Evolutionary conservation across 2,888 invertebrate genomes (phyloP).

Genomic region (Eristalis pertinax): DNA sequence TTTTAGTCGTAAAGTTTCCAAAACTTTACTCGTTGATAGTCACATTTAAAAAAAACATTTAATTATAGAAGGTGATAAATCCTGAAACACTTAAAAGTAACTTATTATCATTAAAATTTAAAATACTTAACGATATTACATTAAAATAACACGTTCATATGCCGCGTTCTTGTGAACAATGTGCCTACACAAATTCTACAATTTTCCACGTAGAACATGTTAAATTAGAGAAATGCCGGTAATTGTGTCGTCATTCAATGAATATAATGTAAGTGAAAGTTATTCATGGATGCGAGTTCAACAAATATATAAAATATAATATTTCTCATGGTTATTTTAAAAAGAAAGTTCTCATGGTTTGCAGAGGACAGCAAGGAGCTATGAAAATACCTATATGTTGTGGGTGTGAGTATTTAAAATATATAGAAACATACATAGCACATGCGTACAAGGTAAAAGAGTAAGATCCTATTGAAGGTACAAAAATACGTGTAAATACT

Average conservation of each 20-base stretch:
- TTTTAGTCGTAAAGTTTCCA: too few species aligned
- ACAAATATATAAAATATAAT: conserved; percentile 15
- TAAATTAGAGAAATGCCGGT: conserved; percentile 32
- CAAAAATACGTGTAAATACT: conserved; percentile 33
- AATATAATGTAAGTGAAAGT: conserved; percentile 52
- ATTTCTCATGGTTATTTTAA: conserved; percentile 2
- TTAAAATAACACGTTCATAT: not conserved
- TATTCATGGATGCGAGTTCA: conserved; percentile 11
- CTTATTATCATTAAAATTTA: not conserved
- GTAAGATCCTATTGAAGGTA: conserved; percentile 47
- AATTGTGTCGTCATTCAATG: conserved; percentile 46
- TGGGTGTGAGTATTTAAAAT: conserved; percentile 6
- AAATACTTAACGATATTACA: not conserved
- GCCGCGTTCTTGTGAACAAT: not conserved
- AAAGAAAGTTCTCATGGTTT: not conserved
- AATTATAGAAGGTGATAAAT: not conserved
- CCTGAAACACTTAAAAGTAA: too few species aligned
- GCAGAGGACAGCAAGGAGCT: not conserved
- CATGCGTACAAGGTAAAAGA: conserved; percentile 54
- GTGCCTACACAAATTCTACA: conserved; percentile 5
- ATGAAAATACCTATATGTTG: not conserved
- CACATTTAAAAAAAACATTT: not conserved
- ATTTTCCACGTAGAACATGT: conserved; percentile 17
- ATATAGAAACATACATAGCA: conserved; percentile 23
- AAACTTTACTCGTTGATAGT: not conserved